These are phyloP conservation scores for Cheilosia soror DNA, from an alignment of 2,888 invertebrate genomes.

Conservation along the genomic window DNA sequence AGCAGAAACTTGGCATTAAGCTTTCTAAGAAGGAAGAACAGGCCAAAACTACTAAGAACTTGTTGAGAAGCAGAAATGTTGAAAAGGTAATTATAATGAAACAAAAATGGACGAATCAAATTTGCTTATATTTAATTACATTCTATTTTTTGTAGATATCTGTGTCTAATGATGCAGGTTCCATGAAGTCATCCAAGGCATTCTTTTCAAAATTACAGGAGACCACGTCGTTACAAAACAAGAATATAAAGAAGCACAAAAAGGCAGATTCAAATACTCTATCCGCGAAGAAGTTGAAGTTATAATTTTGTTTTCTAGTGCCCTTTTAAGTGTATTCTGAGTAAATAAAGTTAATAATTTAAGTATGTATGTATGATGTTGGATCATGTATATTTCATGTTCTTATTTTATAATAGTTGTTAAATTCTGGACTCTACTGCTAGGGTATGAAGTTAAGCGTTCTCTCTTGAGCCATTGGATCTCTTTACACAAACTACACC, in stretches of 20 bases:
- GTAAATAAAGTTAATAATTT: not conserved
- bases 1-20: slow-evolving; percentile 83
- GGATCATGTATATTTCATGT: not conserved
- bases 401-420: too few species aligned
- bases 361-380: not conserved
- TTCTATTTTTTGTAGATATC: slow-evolving; percentile 82
- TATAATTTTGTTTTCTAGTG: slow-evolving; percentile 81
- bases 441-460: too few species aligned
- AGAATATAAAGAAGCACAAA: slow-evolving; percentile 73
- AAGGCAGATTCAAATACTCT: slow-evolving; percentile 84
- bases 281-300: slow-evolving; percentile 87
- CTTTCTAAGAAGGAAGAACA: slow-evolving; percentile 85
- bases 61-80: slow-evolving; percentile 87
- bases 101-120: not conserved
- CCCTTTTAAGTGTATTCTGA: not conserved
- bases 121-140: slow-evolving; percentile 72
- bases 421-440: too few species aligned
- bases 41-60: slow-evolving; percentile 86
- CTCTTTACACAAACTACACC: too few species aligned
- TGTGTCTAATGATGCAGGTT: slow-evolving; percentile 83
- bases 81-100: slow-evolving; percentile 84
- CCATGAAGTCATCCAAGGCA: slow-evolving; percentile 90
- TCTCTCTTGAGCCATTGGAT: too few species aligned
- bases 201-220: slow-evolving; percentile 95
- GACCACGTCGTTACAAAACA: slow-evolving; percentile 84